Percentiles rank a stretch among this genome's conserved stretches.
Evolutionary conservation across 2,797 vertebrate genomes (phyloP).

Genomic region (Sebastes kiyomatsui): DNA sequence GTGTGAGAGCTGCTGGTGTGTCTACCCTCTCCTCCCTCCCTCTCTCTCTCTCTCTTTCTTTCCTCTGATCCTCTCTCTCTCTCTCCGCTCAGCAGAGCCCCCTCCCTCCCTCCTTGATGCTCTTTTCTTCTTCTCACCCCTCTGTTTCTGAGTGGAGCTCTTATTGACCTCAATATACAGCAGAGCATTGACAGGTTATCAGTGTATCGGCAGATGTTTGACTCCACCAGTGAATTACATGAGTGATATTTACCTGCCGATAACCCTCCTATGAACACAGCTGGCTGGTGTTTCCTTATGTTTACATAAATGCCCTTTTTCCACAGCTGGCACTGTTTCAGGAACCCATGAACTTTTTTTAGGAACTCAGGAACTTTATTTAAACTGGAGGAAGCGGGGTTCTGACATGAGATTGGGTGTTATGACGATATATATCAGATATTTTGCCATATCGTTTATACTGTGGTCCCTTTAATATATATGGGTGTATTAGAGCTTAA

Average conservation of each 20-base stretch:
- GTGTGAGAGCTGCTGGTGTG: conserved; percentile 16
- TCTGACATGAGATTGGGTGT: not conserved
- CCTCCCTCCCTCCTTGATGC: conserved; percentile 7
- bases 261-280: not conserved
- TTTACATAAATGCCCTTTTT: not conserved
- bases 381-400: not conserved
- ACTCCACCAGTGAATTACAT: not conserved
- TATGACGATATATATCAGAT: not conserved
- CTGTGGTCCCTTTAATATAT: not conserved
- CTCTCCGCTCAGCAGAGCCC: conserved; percentile 1
- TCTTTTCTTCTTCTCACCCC: conserved; percentile 8
- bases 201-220: not conserved
- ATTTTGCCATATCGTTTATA: not conserved
- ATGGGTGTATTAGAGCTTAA: not conserved
- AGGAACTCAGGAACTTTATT: not conserved
- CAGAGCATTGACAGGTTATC: not conserved
- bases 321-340: not conserved
- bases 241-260: not conserved
- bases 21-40: not conserved
- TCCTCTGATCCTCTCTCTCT: not conserved
- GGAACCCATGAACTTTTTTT: not conserved
- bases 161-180: not conserved
- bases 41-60: not conserved
- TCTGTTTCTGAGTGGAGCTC: not conserved
- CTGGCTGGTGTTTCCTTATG: not conserved